Base-by-base conservation (phyloP, 2,797 vertebrate genomes). In the Allobates femoralis region DNA sequence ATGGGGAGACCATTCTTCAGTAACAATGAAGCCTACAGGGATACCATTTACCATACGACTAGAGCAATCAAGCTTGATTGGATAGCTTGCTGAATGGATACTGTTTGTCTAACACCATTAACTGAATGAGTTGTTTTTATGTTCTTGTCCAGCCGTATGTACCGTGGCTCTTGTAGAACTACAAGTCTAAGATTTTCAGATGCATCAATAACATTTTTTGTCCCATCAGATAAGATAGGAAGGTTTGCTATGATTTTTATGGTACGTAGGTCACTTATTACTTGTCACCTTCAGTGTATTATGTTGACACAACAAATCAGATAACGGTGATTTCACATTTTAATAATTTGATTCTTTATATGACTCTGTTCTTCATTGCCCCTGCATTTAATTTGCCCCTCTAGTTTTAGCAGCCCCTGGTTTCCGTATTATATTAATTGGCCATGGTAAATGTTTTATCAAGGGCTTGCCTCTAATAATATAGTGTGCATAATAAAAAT, bases 401-500 rank as follows among this genome's bases (percentile, higher is more conserved):
- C 19, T 34, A 51, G 58, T 8, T 81, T 3, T 81, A 32, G 67
- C 32, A 64, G 67, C 32, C 30, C 37, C n/a, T 34, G 26, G 23
- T 55, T 74, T 37, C 50, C 30, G 28, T 46, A 67, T 32, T 58
- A 66, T 56, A 78, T 73, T 78, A 84, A 69, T 83, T 78, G 58
- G 51, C 50, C 73, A 16, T 41, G 84, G 26, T 74, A 32, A 34
- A 19, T n/a, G 81, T 56, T 75, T 41, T 56, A 81, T 66, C 76
- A 71, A 69, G 64, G 37, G 50, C 26, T 71, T 56, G 51, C 8
- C 28, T 56, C 84, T 79, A 60, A 82, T 89, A 67, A 89, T 86
- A 81, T 89, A 15, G 69, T 74, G 69, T 74, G 84, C 67, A 73
- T 89, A 89, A 91, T 90, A 91, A 91, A 92, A 91, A 71, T 21